Evolutionary conservation across 2,113 vertebrate species (phyloP).

Genomic region (Hippocampus barbouri): DNA sequence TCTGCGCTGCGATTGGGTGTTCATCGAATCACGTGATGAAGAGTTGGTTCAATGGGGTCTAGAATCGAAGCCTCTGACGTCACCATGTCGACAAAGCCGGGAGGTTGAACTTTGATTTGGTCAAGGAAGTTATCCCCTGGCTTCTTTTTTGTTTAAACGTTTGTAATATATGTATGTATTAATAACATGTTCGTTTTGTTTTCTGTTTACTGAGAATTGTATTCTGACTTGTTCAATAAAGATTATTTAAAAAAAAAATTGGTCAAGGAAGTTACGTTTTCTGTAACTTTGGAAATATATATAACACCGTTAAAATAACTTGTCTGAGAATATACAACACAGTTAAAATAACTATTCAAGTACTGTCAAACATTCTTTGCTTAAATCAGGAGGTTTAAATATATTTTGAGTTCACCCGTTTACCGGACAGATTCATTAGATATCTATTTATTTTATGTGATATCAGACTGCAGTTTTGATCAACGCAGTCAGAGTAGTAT

Average conservation of each 20-base stretch:
- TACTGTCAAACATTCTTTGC: no score
- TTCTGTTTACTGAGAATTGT: no score
- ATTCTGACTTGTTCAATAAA: no score
- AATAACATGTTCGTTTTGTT: no score
- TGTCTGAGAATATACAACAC: no score
- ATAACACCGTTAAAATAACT: no score
- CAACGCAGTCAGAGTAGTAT: not conserved
- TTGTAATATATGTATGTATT: no score
- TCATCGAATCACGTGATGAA: not conserved
- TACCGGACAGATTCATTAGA: not conserved
- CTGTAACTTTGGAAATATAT: not conserved
- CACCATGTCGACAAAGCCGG: conserved; percentile 3
- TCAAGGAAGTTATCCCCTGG: not conserved
- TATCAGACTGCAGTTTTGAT: not conserved
- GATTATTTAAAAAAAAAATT: not conserved
- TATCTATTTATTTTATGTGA: no score
- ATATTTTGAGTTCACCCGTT: no score
- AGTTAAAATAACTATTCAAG: no score
- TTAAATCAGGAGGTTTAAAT: no score
- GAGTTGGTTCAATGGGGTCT: conserved; percentile 22
- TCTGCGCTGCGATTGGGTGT: conserved; percentile 55
- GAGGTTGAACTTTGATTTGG: not conserved
- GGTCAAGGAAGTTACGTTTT: not conserved
- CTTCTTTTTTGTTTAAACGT: no score
- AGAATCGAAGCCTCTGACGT: conserved; percentile 10